Conservation (phyloP, 2,797 vertebrate species). For the Emys orbicularis region DNA sequence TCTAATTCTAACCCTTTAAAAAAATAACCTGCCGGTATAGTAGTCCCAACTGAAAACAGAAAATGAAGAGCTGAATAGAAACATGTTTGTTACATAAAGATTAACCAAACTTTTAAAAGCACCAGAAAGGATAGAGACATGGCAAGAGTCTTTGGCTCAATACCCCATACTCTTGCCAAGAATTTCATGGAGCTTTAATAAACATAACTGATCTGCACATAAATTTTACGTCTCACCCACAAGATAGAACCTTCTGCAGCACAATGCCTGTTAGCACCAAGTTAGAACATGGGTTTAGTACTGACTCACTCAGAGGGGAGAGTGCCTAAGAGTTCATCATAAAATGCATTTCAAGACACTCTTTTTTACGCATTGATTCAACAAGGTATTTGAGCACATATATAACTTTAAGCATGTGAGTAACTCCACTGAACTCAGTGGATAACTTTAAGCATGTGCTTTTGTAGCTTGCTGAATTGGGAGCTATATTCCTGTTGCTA, state of each 20-base stretch:
- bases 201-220: background rate
- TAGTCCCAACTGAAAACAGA: accelerated
- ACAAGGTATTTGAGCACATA: background rate
- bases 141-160: background rate
- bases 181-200: background rate
- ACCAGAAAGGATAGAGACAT: background rate
- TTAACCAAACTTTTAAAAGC: background rate
- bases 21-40: background rate
- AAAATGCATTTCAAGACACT: slow-evolving; percentile 8
- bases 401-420: background rate
- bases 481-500: background rate
- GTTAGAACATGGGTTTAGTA: background rate
- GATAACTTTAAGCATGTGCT: background rate
- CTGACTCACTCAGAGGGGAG: background rate
- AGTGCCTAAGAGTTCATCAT: accelerated
- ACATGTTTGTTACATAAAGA: background rate
- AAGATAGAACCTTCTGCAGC: background rate
- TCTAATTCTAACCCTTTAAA: background rate
- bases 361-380: background rate
- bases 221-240: background rate
- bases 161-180: background rate
- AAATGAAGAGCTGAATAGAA: background rate
- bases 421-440: background rate
- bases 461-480: accelerated
- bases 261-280: background rate